Evolutionary conservation across 2,888 invertebrate genomes (phyloP), one percentile per base, ranked within the genome.

Genomic region (Parelbella ahira): DNA sequence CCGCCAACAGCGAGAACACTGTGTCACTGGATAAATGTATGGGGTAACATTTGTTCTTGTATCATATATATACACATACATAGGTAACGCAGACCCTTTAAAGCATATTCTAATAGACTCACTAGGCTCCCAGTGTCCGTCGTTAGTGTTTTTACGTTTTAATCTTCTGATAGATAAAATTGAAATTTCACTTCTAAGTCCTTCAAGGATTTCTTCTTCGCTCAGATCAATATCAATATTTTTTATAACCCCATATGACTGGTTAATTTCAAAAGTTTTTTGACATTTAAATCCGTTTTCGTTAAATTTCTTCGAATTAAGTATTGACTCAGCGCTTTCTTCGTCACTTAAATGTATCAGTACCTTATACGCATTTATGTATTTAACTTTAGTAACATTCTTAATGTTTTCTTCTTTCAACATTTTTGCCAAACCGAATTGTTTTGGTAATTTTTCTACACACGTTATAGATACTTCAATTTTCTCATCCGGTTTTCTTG

Each of bases 91-190:
- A 2, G 46, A 11, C 1, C 47, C 45, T 21, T 47, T 45, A 29
- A 53, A 53, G 11, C 45, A 45, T 4, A 51, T 18, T n/a, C 45
- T 37, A 2, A 49, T 19, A 0, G 48, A 21, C 24, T 53, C 51
- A 23, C 48, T 45, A n/a, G 18, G 20, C 2, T 41, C 21, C 53
- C 50, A 53, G 3, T 37, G 27, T 1, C 39, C 43, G n/a, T 39
- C 28, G 1, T 29, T 21, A n/a, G 9, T 12, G 8, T 33, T 36
- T 32, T 25, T 37, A 1, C 38, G 36, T 11, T 43, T 48, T 37
- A 33, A 12, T 7, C 37, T 34, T 18, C 20, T 45, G 11, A 23
- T 7, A 4, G 12, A 12, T 15, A 37, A 12, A 10, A 34, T 25
- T 2, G 8, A 3, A 2, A 3, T 13, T 1, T 19, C 3, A 24